These are phyloP conservation scores for Ectemnius cavifrons DNA, from an alignment of 2,888 invertebrate genomes.

Conservation along the genomic window DNA sequence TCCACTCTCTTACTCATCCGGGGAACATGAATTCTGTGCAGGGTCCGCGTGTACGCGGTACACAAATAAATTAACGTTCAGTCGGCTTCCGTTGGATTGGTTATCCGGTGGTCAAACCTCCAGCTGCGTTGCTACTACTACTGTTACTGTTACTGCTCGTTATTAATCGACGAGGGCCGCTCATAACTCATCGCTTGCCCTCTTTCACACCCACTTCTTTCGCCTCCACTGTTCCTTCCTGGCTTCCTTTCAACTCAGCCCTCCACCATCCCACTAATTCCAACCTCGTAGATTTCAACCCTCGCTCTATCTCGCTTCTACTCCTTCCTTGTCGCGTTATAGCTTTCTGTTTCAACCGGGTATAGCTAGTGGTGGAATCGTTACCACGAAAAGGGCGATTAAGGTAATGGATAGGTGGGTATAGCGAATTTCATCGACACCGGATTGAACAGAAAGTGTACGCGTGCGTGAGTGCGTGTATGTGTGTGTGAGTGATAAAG, in stretches of 20 bases:
- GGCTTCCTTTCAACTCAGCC: conserved; percentile 14
- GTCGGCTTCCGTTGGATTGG: conserved; percentile 48
- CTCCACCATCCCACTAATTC: conserved; percentile 6
- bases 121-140: conserved; percentile 44
- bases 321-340: not conserved
- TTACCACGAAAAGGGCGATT: not conserved
- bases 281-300: no score
- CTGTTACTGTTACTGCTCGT: conserved; percentile 35
- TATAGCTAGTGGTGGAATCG: not conserved
- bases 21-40: not conserved
- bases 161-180: conserved; percentile 58
- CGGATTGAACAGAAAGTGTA: not conserved
- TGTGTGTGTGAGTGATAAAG: no score
- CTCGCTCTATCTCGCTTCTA: not conserved
- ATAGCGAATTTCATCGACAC: conserved; percentile 1
- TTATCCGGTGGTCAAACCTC: conserved; percentile 50
- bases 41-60: conserved; percentile 19
- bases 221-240: not conserved
- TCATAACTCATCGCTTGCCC: conserved; percentile 53
- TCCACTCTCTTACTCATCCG: not conserved
- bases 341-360: not conserved
- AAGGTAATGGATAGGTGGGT: conserved; percentile 1
- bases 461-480: no score
- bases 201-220: conserved; percentile 16
- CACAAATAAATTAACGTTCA: conserved; percentile 60